Evolutionary conservation across 2,113 vertebrate species (phyloP), one percentile per base, ranked within the genome.

Genomic region (Pseudorectes ferrugineus): DNA sequence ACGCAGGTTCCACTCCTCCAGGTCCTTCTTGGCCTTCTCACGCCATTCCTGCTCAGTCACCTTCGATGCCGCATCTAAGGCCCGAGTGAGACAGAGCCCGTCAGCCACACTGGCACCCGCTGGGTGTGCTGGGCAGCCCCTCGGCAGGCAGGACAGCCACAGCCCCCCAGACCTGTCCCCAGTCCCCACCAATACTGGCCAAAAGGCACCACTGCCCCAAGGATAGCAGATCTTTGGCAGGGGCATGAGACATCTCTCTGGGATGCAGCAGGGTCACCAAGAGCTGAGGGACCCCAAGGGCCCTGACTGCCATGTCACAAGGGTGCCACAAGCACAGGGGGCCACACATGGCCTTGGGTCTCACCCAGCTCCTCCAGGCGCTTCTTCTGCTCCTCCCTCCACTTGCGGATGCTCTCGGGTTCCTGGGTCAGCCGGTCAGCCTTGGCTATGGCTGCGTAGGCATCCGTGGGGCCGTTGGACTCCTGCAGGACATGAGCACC

Each of bases 1-100:
- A 90, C 99, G 99, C 75, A 99, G 96, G 43, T 99, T 99, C 99
- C 99, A 99, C 89, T 99, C 99, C 87, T 99, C 99, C 85, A 99
- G 98, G 95, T 99, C 99, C 95, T 98, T 99, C 94, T 98, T 99
- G 83, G 99, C 99, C 93, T 99, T 99, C 91, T 99, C 99, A 91
- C 98, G 98, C 99, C 98, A 99, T 57, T 99, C 99, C 31, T 97
- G 98, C 95, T 99, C 99, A 4, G 98, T 98, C 55, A 98, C 98
- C 97, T 99, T 99, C 0, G 99, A 99, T 35, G 99, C 99, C 0
- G 98, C 98, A 95, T 99, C 99, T 99, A 85, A 71, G 57, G 25
- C 33, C 89, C 51, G 3, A 66, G 74, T 5, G 4, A 67, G 40
- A 93, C 38, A 77, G 71, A 80, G 16, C 22, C 38, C 74, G 25